Conservation (phyloP, 92 coral and sea anemone genomes). For the Heteractis magnifica region DNA sequence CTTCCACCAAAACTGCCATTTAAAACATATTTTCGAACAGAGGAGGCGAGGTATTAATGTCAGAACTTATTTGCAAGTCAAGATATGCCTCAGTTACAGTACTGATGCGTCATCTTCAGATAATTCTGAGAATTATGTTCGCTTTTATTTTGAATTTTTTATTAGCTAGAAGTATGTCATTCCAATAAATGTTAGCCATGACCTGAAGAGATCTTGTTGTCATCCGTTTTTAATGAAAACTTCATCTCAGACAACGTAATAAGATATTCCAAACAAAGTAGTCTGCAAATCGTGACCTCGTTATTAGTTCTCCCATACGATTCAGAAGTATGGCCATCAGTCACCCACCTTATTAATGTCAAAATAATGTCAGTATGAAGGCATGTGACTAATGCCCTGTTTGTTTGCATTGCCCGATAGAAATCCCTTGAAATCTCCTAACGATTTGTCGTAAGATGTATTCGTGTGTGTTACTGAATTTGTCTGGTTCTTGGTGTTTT, state of each 20-base stretch:
- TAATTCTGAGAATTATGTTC: background rate
- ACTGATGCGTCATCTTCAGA: background rate
- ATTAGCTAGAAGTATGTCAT: background rate
- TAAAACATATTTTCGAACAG: too few species aligned
- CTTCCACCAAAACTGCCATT: background rate
- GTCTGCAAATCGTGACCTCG: background rate
- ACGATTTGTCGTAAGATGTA: background rate
- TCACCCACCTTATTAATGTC: background rate
- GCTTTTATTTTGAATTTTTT: background rate
- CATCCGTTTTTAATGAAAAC: too few species aligned
- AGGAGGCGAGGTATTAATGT: too few species aligned
- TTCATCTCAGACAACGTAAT: background rate
- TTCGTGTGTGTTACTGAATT: background rate
- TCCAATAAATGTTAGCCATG: background rate
- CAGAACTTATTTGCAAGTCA: background rate
- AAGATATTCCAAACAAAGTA: background rate
- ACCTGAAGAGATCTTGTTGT: too few species aligned
- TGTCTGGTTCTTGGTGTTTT: background rate
- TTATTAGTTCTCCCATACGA: background rate
- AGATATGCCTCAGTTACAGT: background rate
- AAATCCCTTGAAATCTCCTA: background rate
- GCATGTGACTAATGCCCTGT: background rate
- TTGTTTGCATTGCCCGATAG: background rate
- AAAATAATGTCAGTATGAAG: background rate
- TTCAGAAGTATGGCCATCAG: background rate